Conservation (phyloP, 2,888 invertebrate species). For the Nephrotoma guestfalica region DNA sequence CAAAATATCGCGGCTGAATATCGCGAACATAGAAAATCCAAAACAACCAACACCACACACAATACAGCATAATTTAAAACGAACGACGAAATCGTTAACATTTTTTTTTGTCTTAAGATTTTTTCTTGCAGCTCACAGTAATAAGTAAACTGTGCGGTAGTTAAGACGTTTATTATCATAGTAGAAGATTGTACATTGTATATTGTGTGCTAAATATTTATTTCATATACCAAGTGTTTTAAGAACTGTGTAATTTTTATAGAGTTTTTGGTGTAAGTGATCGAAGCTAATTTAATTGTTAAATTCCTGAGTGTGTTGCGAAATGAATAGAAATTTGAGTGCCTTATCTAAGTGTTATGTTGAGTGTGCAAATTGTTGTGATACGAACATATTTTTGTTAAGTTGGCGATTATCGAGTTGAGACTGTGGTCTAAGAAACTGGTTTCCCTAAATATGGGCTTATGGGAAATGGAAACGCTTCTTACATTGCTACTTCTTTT, state of each 20-base stretch:
- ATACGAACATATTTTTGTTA: not conserved
- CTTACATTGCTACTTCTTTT: not conserved
- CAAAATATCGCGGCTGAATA: not conserved
- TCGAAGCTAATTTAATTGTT: not conserved
- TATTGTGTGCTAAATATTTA: not conserved
- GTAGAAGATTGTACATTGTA: not conserved
- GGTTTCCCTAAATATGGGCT: not conserved
- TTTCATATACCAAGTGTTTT: not conserved
- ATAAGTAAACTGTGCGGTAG: not conserved
- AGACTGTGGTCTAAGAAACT: not conserved
- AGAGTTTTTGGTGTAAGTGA: not conserved
- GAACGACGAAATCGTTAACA: not conserved
- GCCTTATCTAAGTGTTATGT: not conserved
- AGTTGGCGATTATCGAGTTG: not conserved
- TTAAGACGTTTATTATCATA: not conserved
- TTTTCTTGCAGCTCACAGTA: not conserved
- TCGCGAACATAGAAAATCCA: not conserved
- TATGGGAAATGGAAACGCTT: not conserved
- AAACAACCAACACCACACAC: not conserved
- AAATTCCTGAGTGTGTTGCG: not conserved
- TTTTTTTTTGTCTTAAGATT: not conserved
- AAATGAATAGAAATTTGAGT: not conserved
- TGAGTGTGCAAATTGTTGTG: not conserved
- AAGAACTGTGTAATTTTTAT: not conserved
- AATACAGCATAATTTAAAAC: not conserved